Percentiles rank a stretch among this genome's conserved stretches.
Conservation (phyloP, 30 jellyfish, hydroid and myxozoan genomes). For the Aurelia sp. region DNA sequence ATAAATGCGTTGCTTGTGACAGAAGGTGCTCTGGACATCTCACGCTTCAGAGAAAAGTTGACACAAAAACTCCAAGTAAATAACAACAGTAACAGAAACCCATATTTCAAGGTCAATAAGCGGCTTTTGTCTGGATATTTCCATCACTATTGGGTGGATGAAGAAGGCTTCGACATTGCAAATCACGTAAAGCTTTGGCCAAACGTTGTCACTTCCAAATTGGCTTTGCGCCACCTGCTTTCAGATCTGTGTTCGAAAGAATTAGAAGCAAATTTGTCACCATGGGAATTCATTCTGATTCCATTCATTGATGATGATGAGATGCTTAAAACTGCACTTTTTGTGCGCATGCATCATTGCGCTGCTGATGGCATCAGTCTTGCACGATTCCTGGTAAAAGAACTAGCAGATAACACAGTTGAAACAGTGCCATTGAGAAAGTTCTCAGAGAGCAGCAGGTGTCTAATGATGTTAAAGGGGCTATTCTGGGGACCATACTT, state of each 20-base stretch:
- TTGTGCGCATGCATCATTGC: constrained; percentile 77
- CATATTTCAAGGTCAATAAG: constrained; percentile 33
- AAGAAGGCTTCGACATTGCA: constrained; percentile 30
- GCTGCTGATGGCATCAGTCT: constrained; percentile 85
- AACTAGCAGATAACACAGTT: constrained; percentile 54
- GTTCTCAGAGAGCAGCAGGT: constrained; percentile 64
- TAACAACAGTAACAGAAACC: constrained; percentile 5
- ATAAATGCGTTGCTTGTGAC: constrained; percentile 63
- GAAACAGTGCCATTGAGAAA: constrained; percentile 52
- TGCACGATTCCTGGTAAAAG: constrained; percentile 54
- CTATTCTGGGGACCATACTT: constrained; percentile 66
- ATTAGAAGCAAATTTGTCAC: constrained; percentile 55
- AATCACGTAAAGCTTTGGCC: constrained; percentile 75
- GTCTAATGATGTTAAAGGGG: constrained; percentile 59
- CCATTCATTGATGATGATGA: constrained; percentile 61
- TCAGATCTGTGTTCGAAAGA: constrained; percentile 54
- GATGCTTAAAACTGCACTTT: constrained; percentile 50
- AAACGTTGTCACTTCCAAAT: constrained; percentile 17
- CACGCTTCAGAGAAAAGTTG: constrained; percentile 15
- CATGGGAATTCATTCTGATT: constrained; percentile 75
- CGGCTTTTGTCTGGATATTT: constrained; percentile 56
- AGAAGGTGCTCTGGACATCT: constrained; percentile 53
- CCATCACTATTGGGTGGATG: constrained; percentile 77
- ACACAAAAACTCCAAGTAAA: constrained; percentile 26
- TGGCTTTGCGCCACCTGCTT: constrained; percentile 25